Percentiles rank a stretch among this genome's conserved stretches.
These are phyloP conservation scores for Prenolepis imparis DNA, from an alignment of 2,888 invertebrate species.

Conservation along the genomic window DNA sequence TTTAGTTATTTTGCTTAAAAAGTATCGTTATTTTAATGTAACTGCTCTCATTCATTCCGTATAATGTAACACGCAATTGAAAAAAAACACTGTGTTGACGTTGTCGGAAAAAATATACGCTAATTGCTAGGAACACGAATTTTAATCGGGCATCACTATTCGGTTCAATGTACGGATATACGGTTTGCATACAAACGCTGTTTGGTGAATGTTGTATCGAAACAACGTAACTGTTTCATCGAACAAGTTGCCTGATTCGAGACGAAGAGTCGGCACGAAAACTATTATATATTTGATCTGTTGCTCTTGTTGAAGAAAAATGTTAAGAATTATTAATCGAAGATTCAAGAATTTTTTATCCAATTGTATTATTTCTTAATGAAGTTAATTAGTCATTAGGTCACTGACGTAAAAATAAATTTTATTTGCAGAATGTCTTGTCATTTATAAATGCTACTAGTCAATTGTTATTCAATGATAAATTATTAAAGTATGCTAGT, in stretches of 20 bases:
- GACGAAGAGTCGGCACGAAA: background rate
- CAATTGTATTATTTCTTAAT: background rate
- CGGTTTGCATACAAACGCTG: slow-evolving; percentile 9
- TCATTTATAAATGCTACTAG: background rate
- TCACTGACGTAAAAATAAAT: background rate
- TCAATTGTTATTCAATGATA: background rate
- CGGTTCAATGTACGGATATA: slow-evolving; percentile 2
- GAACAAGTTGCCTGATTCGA: slow-evolving; percentile 20
- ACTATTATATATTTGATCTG: background rate
- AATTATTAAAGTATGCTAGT: background rate
- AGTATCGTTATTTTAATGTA: background rate
- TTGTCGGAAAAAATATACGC: slow-evolving; percentile 45
- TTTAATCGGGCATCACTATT: slow-evolving; percentile 51
- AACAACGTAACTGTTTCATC: slow-evolving; percentile 39
- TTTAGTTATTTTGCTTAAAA: background rate
- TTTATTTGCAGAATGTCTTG: background rate
- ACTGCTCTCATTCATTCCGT: background rate
- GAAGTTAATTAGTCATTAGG: background rate
- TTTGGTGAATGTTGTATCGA: slow-evolving; percentile 19
- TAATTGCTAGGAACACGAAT: slow-evolving; percentile 45
- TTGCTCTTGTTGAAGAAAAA: slow-evolving; percentile 3
- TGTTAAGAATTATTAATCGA: background rate
- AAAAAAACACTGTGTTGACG: background rate
- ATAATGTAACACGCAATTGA: slow-evolving; percentile 22
- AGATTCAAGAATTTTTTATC: background rate